phyloP scores from a whole-genome alignment of 2,113 vertebrate species.

The Albula goreensis region DNA sequence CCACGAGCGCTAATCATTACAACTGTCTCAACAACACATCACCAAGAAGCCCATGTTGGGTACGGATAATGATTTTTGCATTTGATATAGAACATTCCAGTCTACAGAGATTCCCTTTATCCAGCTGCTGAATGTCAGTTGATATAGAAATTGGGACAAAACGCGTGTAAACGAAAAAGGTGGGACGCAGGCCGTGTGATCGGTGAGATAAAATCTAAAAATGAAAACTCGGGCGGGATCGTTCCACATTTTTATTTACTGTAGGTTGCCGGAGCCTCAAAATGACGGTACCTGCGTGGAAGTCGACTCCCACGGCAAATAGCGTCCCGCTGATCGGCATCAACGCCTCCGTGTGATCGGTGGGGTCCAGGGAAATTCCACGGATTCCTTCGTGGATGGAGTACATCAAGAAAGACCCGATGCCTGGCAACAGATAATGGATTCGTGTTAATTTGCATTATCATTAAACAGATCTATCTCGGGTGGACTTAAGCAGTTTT shows the following conservation, averaged over 20 bases:
- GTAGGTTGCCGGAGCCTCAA: not conserved
- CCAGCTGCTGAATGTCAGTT: not conserved
- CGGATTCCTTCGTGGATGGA: constrained; percentile 83
- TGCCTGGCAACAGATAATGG: constrained; percentile 58
- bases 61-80: too few relatives aligned
- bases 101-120: not conserved
- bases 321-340: constrained; percentile 80
- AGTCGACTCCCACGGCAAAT: constrained; percentile 83
- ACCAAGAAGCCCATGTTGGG: not conserved
- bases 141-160: not conserved
- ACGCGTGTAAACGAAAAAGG: not conserved
- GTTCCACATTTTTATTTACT: not conserved
- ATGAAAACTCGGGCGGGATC: too few relatives aligned
- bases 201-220: not conserved
- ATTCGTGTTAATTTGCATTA: too few relatives aligned
- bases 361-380: constrained; percentile 81
- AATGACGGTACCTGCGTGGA: constrained; percentile 75
- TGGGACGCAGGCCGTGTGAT: not conserved
- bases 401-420: constrained; percentile 84
- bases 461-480: too few relatives aligned
- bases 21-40: not conserved
- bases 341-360: constrained; percentile 80
- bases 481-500: too few relatives aligned
- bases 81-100: not conserved
- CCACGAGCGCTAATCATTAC: not conserved